Base-by-base conservation (phyloP, 2,113 vertebrate genomes). In the Girardinichthys multiradiatus region DNA sequence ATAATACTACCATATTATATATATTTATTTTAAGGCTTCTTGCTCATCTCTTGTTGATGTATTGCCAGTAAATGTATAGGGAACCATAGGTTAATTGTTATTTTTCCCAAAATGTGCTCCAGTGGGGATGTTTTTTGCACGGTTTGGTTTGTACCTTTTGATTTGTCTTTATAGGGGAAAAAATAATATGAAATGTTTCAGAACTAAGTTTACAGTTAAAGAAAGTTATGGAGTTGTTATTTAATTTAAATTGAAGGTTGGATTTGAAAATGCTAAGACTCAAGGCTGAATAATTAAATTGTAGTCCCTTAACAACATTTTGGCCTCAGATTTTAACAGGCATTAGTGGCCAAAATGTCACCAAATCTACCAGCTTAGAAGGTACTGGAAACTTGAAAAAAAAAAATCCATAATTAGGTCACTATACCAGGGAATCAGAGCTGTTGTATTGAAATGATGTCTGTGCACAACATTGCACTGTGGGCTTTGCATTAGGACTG, bases 401-500 rank as follows among this genome's bases (percentile, higher is more conserved):
- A 35, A n/a, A 35, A 35, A 35, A 35, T 35, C 35, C 3, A 35
- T 35, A 54, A 54, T n/a, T n/a, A n/a, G 24, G 48, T 54, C 24
- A 8, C 24, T 54, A 21, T n/a, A 10, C 17, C 19, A 54, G 48
- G n/a, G 21, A n/a, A 54, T 54, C 48, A 24, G 48, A 54, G 9
- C 48, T 54, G 48, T 24, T 51, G 21, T n/a, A n/a, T n/a, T 54
- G 21, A 54, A 24, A 54, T 54, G 19, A 54, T 21, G 8, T 54
- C 21, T 15, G 45, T 33, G 28, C 13, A 54, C 7, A 39, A 30
- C 33, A 51, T 64, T 28, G 66, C 69, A 62, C 62, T 59, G 51
- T 17, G 27, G 29, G 28, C 19, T 29, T 39, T 69, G 14, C 51
- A 48, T 78, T 64, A 58, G 14, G 57, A 64, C 75, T 57, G 17